phyloP scores from a whole-genome alignment of 1,140 invertebrate genomes.

The Trigoniulus corallinus region DNA sequence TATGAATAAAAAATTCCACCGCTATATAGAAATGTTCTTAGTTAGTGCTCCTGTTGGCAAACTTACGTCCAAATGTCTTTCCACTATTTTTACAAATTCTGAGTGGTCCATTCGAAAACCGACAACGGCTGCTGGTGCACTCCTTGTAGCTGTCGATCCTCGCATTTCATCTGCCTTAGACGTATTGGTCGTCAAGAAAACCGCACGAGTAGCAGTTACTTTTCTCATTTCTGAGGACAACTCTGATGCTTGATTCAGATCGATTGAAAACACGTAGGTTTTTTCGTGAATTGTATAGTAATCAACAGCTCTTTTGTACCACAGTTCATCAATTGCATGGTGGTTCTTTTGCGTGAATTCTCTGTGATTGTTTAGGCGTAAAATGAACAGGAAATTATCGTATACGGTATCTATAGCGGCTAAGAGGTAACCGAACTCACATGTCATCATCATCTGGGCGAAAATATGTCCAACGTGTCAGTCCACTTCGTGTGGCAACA shows the following conservation, averaged over 20 bases:
- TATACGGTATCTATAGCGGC: too few species aligned
- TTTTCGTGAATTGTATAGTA: conserved; percentile 67
- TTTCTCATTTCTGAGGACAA: too few species aligned
- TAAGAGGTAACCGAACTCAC: too few species aligned
- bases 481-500: conserved; percentile 20
- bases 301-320: conserved; percentile 85
- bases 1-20: too few species aligned
- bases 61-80: too few species aligned
- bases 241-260: conserved; percentile 52
- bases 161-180: too few species aligned
- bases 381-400: too few species aligned
- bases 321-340: conserved; percentile 69
- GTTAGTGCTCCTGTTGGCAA: too few species aligned
- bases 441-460: not conserved
- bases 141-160: too few species aligned
- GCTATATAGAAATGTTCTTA: too few species aligned
- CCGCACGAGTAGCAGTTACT: conserved; percentile 74
- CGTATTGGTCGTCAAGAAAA: conserved; percentile 67
- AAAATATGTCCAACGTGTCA: conserved; percentile 16
- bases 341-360: conserved; percentile 31
- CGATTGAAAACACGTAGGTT: conserved; percentile 86
- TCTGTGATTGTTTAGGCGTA: too few species aligned
- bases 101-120: conserved; percentile 70
- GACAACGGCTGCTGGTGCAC: conserved; percentile 76
- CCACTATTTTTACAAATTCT: too few species aligned